phyloP scores from a whole-genome alignment of 2,797 vertebrate species.

The Petrocephalus schoutedeni region DNA sequence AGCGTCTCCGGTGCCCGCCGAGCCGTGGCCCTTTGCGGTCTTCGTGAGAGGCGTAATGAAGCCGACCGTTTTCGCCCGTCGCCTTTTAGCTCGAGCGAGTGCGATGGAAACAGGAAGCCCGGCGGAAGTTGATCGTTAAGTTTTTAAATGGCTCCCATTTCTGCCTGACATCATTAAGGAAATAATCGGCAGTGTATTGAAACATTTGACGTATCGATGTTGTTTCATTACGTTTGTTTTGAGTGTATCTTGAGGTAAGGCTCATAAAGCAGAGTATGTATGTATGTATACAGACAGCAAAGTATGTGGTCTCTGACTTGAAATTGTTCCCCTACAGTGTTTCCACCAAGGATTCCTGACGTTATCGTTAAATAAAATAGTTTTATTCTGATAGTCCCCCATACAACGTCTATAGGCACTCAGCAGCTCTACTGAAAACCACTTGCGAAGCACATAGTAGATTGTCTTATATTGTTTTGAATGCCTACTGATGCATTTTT shows the following conservation, averaged over 20 bases:
- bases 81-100: not conserved
- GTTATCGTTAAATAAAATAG: not conserved
- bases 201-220: not conserved
- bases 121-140: not conserved
- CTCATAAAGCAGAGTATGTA: not conserved
- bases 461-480: not conserved
- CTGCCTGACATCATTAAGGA: not conserved
- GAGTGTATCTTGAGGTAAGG: not conserved
- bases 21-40: not conserved
- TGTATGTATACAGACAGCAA: not conserved
- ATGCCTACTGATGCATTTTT: no score
- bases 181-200: not conserved
- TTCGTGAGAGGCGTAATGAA: not conserved
- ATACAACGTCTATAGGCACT: not conserved
- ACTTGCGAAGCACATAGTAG: not conserved
- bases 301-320: not conserved
- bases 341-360: not conserved
- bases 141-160: not conserved
- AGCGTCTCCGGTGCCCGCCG: not conserved
- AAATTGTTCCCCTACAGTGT: not conserved
- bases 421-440: not conserved
- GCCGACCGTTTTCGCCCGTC: not conserved
- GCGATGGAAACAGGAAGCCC: slow-evolving; percentile 10
- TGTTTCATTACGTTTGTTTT: not conserved
- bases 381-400: not conserved